A percentile compares a stretch with the other conserved stretches of the same genome.
These are phyloP conservation scores for Centruroides vittatus DNA, from an alignment of 1,140 invertebrate genomes.

Conservation along the genomic window DNA sequence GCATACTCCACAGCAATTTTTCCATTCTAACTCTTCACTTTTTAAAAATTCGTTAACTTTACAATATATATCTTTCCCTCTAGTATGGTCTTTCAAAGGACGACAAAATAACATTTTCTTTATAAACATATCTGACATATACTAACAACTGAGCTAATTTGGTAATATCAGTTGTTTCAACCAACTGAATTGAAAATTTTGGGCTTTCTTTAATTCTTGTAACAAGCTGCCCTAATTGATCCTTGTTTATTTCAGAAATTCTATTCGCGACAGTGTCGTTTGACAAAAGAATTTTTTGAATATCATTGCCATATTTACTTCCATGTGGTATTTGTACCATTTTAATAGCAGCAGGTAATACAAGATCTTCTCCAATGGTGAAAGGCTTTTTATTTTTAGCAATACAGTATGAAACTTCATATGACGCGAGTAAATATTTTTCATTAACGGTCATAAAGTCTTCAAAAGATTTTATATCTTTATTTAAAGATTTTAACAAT, in stretches of 20 bases:
- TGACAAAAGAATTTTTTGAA: constrained; percentile 6
- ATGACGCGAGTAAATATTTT: constrained; percentile 1
- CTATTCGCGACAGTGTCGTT: constrained; percentile 18
- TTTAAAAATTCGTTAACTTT: neutral
- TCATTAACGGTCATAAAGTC: neutral
- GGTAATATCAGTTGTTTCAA: constrained; percentile 14
- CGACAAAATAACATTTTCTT: constrained; percentile 16
- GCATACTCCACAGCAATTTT: constrained; percentile 1
- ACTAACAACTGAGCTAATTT: constrained; percentile 7
- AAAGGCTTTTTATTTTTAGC: constrained; percentile 3
- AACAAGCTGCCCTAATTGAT: constrained; percentile 12
- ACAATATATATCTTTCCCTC: constrained; percentile 9
- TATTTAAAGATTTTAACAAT: too few species aligned
- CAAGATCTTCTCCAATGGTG: constrained; percentile 3
- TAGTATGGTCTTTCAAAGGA: constrained; percentile 9
- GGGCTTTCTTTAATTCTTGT: constrained; percentile 6
- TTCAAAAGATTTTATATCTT: too few species aligned
- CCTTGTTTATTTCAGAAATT: constrained; percentile 16
- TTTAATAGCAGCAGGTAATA: constrained; percentile 1
- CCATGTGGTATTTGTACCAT: neutral
- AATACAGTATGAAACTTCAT: neutral
- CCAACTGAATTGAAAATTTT: constrained; percentile 10
- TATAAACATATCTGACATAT: constrained; percentile 13
- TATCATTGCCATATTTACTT: constrained; percentile 8
- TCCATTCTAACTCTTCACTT: neutral